phyloP scores from a whole-genome alignment of 1,140 invertebrate genomes.

The Adoxophyes honmai region DNA sequence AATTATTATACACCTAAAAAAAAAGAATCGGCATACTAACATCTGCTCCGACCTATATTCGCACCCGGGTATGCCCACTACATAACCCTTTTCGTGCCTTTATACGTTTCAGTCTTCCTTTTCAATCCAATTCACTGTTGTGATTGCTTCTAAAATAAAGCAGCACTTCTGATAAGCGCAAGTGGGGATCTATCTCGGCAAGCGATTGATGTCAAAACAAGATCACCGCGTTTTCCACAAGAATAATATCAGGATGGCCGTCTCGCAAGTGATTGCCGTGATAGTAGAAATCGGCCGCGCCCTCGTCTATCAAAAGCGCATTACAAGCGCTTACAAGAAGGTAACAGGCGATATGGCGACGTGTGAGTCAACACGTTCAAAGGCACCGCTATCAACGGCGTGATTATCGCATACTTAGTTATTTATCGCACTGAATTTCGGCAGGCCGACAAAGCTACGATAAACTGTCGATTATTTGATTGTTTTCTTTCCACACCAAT shows the following conservation, averaged over 20 bases:
- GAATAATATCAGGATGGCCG: constrained; percentile 13
- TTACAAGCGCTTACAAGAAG: constrained; percentile 68
- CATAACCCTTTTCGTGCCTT: too few species aligned
- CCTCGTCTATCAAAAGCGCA: constrained; percentile 69
- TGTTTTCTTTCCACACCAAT: constrained; percentile 56
- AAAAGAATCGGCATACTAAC: too few species aligned
- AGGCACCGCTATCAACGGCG: constrained; percentile 60
- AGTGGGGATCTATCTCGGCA: neutral
- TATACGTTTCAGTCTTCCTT: too few species aligned
- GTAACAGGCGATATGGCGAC: constrained; percentile 52
- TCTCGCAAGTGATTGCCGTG: constrained; percentile 34
- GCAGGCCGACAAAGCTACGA: constrained; percentile 64
- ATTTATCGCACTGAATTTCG: constrained; percentile 93
- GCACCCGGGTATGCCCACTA: too few species aligned
- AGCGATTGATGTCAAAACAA: constrained; percentile 27
- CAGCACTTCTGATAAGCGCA: too few species aligned
- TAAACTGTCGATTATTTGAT: constrained; percentile 67
- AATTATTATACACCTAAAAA: too few species aligned
- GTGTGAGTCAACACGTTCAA: constrained; percentile 62
- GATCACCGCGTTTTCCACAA: constrained; percentile 28
- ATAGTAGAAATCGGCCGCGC: constrained; percentile 53
- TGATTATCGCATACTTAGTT: constrained; percentile 85
- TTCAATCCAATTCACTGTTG: too few species aligned
- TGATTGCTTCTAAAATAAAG: too few species aligned
- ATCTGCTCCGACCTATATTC: too few species aligned